Conservation (phyloP, 2,113 vertebrate genomes). For the Percopsis transmontana region DNA sequence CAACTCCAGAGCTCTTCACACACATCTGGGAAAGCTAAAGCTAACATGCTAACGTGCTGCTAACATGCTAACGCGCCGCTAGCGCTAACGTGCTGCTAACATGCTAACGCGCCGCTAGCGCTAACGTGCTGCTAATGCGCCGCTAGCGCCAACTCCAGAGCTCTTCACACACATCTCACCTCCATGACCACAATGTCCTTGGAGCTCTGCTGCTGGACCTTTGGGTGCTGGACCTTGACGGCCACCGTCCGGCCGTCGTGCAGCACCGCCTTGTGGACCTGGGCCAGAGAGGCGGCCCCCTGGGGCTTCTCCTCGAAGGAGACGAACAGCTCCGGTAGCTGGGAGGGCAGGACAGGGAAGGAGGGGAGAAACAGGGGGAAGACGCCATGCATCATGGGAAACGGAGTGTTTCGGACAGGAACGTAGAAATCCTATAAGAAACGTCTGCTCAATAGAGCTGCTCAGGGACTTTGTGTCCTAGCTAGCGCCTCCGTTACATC, state of each 20-base stretch:
- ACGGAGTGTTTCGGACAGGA: too few species aligned
- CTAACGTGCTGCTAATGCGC: background rate
- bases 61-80: background rate
- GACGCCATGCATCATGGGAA: too few species aligned
- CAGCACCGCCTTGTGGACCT: slow-evolving; percentile 95
- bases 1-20: too few species aligned
- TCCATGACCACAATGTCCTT: slow-evolving; percentile 95
- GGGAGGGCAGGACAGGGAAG: slow-evolving; percentile 46
- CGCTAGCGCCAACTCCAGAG: too few species aligned
- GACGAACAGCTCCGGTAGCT: slow-evolving; percentile 89
- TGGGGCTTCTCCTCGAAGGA: slow-evolving; percentile 90
- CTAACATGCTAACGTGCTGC: background rate
- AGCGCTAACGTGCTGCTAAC: background rate
- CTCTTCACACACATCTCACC: slow-evolving; percentile 78
- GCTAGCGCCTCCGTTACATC: too few species aligned
- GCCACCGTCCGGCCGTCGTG: slow-evolving; percentile 91
- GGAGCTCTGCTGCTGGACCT: slow-evolving; percentile 90
- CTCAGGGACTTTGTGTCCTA: too few species aligned
- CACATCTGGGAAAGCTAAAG: too few species aligned
- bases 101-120: too few species aligned
- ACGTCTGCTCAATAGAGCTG: too few species aligned
- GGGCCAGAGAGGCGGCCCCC: slow-evolving; percentile 94
- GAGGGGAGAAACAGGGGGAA: too few species aligned
- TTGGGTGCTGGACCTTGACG: slow-evolving; percentile 97
- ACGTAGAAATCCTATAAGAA: too few species aligned